A percentile compares a stretch with the other conserved stretches of the same genome.
phyloP scores from a whole-genome alignment of 2,113 vertebrate species.

The Phrynocephalus versicolor region DNA sequence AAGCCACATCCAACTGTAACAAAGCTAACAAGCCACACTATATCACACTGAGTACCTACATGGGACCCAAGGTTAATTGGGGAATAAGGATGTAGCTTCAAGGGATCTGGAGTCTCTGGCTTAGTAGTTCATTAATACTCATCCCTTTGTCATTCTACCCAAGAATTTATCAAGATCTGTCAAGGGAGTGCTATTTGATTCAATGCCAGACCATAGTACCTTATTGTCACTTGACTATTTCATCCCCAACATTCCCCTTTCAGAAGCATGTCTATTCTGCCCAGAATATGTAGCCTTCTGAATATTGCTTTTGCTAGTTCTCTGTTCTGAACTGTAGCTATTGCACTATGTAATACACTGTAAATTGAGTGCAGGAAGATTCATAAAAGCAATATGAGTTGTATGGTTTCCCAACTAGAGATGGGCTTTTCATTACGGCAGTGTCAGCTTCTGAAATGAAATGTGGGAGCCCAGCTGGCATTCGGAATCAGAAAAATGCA shows the following conservation, averaged over 20 bases:
- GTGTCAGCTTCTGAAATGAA: too few species aligned
- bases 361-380: not conserved
- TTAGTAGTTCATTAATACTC: not conserved
- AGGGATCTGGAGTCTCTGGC: not conserved
- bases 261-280: not conserved
- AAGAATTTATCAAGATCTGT: not conserved
- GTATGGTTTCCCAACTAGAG: too few species aligned
- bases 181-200: not conserved
- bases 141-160: not conserved
- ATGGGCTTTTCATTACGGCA: too few species aligned
- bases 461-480: too few species aligned
- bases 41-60: too few species aligned
- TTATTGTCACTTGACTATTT: accelerated
- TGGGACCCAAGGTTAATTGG: not conserved
- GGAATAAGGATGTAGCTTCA: not conserved
- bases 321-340: not conserved
- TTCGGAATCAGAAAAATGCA: too few species aligned
- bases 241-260: not conserved
- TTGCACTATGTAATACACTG: not conserved
- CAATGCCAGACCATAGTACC: not conserved
- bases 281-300: not conserved
- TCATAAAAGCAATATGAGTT: not conserved
- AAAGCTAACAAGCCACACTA: too few species aligned
- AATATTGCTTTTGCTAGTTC: too few species aligned
- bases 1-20: too few species aligned